These are phyloP conservation scores for Trididemnum nubilum DNA, from an alignment of 23 tunicate genomes.

Conservation along the genomic window DNA sequence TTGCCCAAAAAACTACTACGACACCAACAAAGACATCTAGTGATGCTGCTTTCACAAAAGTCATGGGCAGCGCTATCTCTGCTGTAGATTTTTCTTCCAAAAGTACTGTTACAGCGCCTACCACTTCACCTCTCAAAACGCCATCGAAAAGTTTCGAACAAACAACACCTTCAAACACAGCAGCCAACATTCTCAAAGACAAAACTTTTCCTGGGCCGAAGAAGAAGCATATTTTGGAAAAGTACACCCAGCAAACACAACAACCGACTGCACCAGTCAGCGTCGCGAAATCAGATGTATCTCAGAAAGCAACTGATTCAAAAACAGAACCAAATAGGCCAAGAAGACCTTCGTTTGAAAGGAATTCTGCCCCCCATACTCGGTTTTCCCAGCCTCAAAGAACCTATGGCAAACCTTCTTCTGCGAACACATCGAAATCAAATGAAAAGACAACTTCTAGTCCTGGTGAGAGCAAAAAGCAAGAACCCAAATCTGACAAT, in stretches of 20 bases:
- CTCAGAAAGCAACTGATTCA: not conserved
- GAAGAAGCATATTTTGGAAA: slow-evolving; percentile 61
- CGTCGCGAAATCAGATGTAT: not conserved
- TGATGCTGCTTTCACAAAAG: not conserved
- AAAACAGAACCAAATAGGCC: not conserved
- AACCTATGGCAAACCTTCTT: not conserved
- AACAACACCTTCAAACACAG: not conserved
- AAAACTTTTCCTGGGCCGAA: slow-evolving; percentile 69
- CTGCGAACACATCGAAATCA: not conserved
- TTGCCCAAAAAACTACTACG: too few relatives aligned
- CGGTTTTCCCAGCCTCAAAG: not conserved
- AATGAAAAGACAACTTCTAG: not conserved
- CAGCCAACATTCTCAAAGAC: slow-evolving; percentile 21
- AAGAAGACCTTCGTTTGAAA: not conserved
- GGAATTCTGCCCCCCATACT: not conserved
- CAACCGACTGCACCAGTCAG: slow-evolving; percentile 5
- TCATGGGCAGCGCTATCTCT: not conserved
- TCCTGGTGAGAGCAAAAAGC: not conserved
- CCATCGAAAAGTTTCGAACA: not conserved
- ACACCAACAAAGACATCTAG: not conserved
- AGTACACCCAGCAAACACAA: slow-evolving; percentile 41
- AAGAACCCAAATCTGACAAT: not conserved
- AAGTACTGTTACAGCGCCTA: not conserved
- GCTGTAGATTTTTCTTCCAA: slow-evolving; percentile 23
- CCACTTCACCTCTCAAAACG: not conserved